Evolutionary conservation across 2,113 vertebrate species (phyloP).

Genomic region (Urocolius indicus): DNA sequence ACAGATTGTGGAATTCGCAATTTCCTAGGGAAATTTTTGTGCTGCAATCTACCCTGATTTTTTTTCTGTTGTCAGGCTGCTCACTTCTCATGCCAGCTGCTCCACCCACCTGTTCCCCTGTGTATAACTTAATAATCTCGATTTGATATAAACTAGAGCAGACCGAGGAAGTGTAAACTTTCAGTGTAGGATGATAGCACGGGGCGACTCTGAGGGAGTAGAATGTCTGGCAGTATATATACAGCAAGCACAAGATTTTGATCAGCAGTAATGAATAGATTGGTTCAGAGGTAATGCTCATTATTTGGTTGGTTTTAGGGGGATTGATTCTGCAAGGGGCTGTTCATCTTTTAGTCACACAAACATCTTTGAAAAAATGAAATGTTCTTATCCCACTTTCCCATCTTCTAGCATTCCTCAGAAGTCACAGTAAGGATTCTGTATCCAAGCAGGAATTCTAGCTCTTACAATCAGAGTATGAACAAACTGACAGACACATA

Average conservation of each 20-base stretch:
- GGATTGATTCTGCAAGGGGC: constrained; percentile 10
- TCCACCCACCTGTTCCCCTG: constrained; percentile 74
- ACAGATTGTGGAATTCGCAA: constrained; percentile 72
- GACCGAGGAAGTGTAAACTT: constrained; percentile 59
- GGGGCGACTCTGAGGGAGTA: constrained; percentile 47
- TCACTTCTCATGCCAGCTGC: constrained; percentile 81
- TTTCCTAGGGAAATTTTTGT: constrained; percentile 72
- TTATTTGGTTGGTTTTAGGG: not conserved
- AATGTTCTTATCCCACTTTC: not conserved
- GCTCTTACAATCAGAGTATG: not conserved
- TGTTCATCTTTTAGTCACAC: not conserved
- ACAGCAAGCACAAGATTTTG: constrained; percentile 31
- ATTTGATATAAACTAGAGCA: constrained; percentile 74
- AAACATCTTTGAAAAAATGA: not conserved
- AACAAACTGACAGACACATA: not conserved
- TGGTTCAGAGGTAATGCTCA: not conserved
- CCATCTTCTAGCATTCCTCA: not conserved
- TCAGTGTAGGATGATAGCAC: constrained; percentile 57
- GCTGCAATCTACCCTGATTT: constrained; percentile 55
- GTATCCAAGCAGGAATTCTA: not conserved
- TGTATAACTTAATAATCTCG: constrained; percentile 71
- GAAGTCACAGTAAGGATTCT: not conserved
- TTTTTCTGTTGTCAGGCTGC: constrained; percentile 74
- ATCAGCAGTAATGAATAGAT: constrained; percentile 42
- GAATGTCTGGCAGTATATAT: constrained; percentile 58